These are phyloP conservation scores for Hycleus phaleratus DNA, from an alignment of 1,140 invertebrate genomes.

Conservation along the genomic window DNA sequence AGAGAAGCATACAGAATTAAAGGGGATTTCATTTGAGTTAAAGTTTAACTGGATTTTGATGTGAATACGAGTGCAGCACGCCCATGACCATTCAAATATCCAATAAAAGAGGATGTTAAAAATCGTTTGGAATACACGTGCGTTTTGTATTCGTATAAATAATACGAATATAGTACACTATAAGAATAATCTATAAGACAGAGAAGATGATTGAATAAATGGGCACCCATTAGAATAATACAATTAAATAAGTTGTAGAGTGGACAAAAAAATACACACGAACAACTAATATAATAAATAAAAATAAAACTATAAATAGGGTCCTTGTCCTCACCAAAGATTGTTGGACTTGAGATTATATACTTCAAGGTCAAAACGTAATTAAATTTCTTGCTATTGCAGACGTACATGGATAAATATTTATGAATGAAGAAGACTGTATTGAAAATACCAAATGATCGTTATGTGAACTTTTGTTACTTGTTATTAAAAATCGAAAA, in stretches of 20 bases:
- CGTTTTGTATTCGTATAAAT: too few species aligned
- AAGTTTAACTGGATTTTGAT: too few species aligned
- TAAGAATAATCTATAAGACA: background rate
- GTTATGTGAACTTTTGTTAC: too few species aligned
- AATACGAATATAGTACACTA: too few species aligned
- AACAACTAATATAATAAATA: too few species aligned
- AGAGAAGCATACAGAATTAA: too few species aligned
- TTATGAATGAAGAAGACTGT: slow-evolving; percentile 16
- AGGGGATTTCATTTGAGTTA: too few species aligned
- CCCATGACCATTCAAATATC: slow-evolving; percentile 1
- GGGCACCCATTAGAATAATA: slow-evolving; percentile 1
- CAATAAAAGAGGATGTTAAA: too few species aligned
- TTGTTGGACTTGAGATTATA: slow-evolving; percentile 17
- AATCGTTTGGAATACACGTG: too few species aligned
- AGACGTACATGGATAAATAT: slow-evolving; percentile 17
- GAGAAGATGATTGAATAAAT: background rate
- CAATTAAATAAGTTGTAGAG: slow-evolving; percentile 9
- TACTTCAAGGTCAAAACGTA: slow-evolving; percentile 12
- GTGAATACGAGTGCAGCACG: background rate
- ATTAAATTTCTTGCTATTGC: slow-evolving; percentile 19
- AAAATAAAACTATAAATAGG: slow-evolving; percentile 9
- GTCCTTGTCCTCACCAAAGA: slow-evolving; percentile 16
- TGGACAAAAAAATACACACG: too few species aligned
- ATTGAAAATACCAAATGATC: slow-evolving; percentile 10
- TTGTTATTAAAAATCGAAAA: too few species aligned